Percentiles rank a stretch among this genome's conserved stretches.
These are phyloP conservation scores for Dynastes hyllus DNA, from an alignment of 2,888 invertebrate genomes.

Conservation along the genomic window DNA sequence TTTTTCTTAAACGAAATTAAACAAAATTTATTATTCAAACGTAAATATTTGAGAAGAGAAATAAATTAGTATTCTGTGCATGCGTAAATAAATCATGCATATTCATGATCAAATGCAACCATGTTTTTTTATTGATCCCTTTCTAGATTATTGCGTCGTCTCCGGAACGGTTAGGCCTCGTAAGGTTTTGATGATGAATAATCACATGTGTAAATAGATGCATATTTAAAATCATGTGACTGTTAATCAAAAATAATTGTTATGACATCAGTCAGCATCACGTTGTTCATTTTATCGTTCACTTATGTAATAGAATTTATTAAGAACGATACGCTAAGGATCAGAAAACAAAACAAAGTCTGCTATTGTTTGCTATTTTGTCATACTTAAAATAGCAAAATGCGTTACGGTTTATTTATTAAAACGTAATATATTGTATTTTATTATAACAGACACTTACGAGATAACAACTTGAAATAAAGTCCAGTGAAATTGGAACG, in stretches of 20 bases:
- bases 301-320: constrained; percentile 19
- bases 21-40: too few relatives aligned
- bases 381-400: too few relatives aligned
- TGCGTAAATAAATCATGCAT: too few relatives aligned
- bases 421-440: too few relatives aligned
- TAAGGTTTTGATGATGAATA: neutral
- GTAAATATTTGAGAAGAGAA: too few relatives aligned
- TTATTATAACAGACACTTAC: too few relatives aligned
- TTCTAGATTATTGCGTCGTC: neutral
- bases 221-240: constrained; percentile 26
- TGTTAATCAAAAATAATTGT: constrained; percentile 33
- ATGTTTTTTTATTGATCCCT: neutral
- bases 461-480: too few relatives aligned
- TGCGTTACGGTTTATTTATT: too few relatives aligned
- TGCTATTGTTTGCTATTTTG: too few relatives aligned
- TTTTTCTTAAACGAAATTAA: neutral
- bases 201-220: neutral
- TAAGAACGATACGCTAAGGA: neutral
- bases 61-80: too few relatives aligned
- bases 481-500: too few relatives aligned
- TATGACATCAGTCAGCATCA: constrained; percentile 2
- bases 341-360: neutral
- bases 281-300: constrained; percentile 2
- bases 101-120: too few relatives aligned
- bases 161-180: neutral